Evolutionary conservation across 2,797 vertebrate genomes (phyloP).

Genomic region (Clarias platycephalus): DNA sequence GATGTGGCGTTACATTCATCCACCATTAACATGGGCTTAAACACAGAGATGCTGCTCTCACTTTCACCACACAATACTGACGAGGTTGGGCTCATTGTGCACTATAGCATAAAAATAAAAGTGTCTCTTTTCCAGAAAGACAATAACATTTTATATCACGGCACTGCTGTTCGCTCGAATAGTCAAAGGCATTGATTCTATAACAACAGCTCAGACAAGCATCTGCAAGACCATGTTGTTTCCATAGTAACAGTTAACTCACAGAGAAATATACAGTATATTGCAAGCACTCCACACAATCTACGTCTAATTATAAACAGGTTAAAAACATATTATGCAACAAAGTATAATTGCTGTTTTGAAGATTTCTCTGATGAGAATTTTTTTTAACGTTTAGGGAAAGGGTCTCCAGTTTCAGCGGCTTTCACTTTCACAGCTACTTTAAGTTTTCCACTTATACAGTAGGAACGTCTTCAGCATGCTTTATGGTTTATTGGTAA

Average conservation of each 20-base stretch:
- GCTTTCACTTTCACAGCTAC: not conserved
- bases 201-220: not conserved
- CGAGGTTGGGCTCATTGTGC: not conserved
- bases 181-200: not conserved
- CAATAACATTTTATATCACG: not conserved
- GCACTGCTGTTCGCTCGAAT: not conserved
- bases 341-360: not conserved
- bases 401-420: not conserved
- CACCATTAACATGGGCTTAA: slow-evolving; percentile 8
- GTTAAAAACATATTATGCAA: not conserved
- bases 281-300: not conserved
- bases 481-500: not conserved
- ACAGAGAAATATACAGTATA: not conserved
- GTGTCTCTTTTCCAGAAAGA: not conserved
- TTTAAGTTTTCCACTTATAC: not conserved
- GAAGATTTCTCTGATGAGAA: not conserved
- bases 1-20: slow-evolving; percentile 1
- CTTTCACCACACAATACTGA: not conserved
- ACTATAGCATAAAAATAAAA: not conserved
- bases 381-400: not conserved
- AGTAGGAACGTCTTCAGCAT: not conserved
- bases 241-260: slow-evolving; percentile 1
- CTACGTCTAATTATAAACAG: not conserved
- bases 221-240: not conserved
- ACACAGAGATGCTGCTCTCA: not conserved